phyloP scores from a whole-genome alignment of 2,113 vertebrate genomes.

The Cepphus grylle region DNA sequence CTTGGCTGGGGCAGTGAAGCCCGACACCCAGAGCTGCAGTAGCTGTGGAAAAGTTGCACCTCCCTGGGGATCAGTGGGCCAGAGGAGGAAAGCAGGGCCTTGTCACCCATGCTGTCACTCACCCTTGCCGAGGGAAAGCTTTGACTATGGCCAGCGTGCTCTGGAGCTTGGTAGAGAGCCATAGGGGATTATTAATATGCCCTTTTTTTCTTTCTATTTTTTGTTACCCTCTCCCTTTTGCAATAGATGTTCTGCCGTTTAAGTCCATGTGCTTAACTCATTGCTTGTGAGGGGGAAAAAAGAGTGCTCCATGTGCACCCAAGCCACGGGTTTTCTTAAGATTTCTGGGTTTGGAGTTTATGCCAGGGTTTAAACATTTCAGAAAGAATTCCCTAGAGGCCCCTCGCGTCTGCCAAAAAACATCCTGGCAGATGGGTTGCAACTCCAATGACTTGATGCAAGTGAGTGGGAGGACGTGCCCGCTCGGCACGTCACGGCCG shows the following conservation, averaged over 20 bases:
- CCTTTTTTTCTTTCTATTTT: neutral
- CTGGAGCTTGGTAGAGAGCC: neutral
- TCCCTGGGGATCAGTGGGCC: neutral
- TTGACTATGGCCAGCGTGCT: neutral
- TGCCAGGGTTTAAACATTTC: neutral
- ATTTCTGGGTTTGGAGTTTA: neutral
- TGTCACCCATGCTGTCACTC: neutral
- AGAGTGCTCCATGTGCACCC: neutral
- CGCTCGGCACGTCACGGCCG: fast-evolving
- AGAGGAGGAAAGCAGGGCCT: neutral
- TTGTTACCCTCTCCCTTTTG: neutral
- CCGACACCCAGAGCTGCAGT: neutral
- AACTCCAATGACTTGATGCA: neutral
- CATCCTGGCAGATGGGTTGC: neutral
- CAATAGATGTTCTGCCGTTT: neutral
- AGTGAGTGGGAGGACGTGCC: neutral
- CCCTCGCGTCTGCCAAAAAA: neutral
- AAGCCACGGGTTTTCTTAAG: neutral
- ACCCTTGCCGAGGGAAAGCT: neutral
- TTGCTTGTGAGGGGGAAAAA: neutral
- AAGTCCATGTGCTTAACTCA: neutral
- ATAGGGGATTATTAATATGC: neutral
- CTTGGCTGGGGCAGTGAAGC: neutral
- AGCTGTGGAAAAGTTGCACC: neutral
- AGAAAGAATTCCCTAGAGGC: neutral